Conservation (phyloP, 2,888 invertebrate genomes). For the Noctuana brunneofusca region DNA sequence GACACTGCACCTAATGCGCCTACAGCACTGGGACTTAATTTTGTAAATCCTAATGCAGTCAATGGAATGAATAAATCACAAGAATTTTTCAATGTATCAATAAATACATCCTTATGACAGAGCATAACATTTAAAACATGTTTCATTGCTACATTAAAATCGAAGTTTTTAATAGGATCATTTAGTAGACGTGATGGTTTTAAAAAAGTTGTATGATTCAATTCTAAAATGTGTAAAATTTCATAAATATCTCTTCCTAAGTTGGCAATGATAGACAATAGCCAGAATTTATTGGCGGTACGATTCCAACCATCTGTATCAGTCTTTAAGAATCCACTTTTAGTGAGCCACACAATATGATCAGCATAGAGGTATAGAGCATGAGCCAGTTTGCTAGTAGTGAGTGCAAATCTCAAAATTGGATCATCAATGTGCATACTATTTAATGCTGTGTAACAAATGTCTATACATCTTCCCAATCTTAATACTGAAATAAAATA, state of each 20-base stretch:
- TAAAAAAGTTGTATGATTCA: constrained; percentile 64
- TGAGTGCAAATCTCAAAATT: constrained; percentile 87
- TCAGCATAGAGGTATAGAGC: constrained; percentile 92
- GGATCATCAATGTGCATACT: constrained; percentile 88
- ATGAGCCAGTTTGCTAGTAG: constrained; percentile 90
- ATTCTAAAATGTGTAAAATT: constrained; percentile 85
- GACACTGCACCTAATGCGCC: constrained; percentile 92
- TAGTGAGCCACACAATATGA: constrained; percentile 93
- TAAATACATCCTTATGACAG: constrained; percentile 85
- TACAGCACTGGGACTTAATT: constrained; percentile 89
- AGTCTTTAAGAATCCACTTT: constrained; percentile 86
- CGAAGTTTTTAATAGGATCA: constrained; percentile 53
- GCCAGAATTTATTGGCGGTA: constrained; percentile 91
- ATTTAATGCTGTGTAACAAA: constrained; percentile 88
- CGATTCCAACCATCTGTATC: constrained; percentile 90
- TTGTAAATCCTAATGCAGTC: constrained; percentile 89
- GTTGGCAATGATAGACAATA: constrained; percentile 91
- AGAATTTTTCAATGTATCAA: constrained; percentile 92
- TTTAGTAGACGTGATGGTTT: constrained; percentile 68
- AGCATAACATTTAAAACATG: constrained; percentile 58
- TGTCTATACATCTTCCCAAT: constrained; percentile 92
- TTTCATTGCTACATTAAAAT: constrained; percentile 54
- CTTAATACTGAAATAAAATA: constrained; percentile 88
- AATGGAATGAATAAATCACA: constrained; percentile 95
- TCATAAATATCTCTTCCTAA: constrained; percentile 93